A percentile compares a stretch with the other conserved stretches of the same genome.
Conservation (phyloP, 2,113 vertebrate species). For the Oncorhynchus masou region DNA sequence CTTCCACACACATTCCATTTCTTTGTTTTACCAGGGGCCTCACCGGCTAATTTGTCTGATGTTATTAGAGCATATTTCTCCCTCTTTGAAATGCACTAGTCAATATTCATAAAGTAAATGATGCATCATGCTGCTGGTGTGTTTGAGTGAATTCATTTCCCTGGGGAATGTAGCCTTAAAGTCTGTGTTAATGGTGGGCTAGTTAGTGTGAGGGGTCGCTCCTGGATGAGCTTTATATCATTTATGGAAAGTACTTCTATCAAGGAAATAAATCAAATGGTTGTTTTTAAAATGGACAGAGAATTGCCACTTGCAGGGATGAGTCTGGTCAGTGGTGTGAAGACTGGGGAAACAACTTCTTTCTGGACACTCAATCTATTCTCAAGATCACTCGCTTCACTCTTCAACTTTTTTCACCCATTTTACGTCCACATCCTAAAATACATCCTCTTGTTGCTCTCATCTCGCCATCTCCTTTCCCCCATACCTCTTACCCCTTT, state of each 20-base stretch:
- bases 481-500: neutral
- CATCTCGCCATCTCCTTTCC: neutral
- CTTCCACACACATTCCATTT: neutral
- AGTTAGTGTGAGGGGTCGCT: neutral
- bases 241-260: neutral
- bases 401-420: neutral
- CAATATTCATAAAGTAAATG: neutral
- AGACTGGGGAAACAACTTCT: neutral
- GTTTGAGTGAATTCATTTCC: neutral
- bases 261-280: neutral
- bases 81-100: neutral
- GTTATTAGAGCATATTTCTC: neutral
- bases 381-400: neutral
- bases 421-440: no score
- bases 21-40: neutral
- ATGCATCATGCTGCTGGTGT: neutral
- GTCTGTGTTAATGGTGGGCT: neutral
- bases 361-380: neutral
- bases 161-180: neutral
- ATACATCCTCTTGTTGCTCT: neutral
- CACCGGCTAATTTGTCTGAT: neutral
- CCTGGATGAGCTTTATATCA: neutral
- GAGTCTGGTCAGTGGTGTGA: neutral
- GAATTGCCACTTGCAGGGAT: neutral
- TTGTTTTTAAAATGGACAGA: neutral